Percentiles rank a stretch among this genome's conserved stretches.
Evolutionary conservation across 2,797 vertebrate species (phyloP).

Genomic region (Delichon dasypus): DNA sequence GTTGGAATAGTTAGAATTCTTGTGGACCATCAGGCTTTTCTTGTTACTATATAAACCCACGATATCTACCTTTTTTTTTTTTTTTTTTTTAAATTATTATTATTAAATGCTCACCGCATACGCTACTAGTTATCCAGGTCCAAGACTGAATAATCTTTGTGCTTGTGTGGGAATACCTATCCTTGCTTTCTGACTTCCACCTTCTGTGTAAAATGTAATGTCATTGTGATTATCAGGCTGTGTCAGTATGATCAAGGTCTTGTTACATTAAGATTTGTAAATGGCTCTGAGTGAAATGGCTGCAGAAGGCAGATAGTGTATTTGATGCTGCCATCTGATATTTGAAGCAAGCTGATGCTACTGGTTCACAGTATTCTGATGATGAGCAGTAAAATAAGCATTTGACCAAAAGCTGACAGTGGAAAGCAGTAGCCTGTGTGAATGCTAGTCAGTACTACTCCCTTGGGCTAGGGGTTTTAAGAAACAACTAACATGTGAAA

Average conservation of each 20-base stretch:
- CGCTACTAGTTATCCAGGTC: not conserved
- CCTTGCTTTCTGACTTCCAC: not conserved
- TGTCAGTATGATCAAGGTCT: not conserved
- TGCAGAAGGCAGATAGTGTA: not conserved
- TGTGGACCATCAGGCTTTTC: not conserved
- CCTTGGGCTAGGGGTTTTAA: not conserved
- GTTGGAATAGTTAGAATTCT: not conserved
- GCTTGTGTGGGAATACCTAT: not conserved
- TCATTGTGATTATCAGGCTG: not conserved
- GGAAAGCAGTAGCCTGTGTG: not conserved
- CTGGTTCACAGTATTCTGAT: not conserved
- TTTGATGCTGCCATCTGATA: not conserved
- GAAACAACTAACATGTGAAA: not conserved
- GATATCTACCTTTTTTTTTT: not conserved
- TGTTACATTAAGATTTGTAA: not conserved
- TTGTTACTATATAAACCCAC: not conserved
- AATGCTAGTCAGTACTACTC: not conserved
- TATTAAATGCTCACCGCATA: not conserved
- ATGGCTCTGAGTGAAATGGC: not conserved
- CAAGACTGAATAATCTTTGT: not conserved
- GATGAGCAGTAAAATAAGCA: not conserved
- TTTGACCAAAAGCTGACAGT: not conserved
- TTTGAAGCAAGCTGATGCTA: not conserved
- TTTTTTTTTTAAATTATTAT: rapidly evolving
- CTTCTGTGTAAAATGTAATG: not conserved